These are phyloP conservation scores for Scrobipalpa costella DNA, from an alignment of 2,888 invertebrate species.

Conservation along the genomic window DNA sequence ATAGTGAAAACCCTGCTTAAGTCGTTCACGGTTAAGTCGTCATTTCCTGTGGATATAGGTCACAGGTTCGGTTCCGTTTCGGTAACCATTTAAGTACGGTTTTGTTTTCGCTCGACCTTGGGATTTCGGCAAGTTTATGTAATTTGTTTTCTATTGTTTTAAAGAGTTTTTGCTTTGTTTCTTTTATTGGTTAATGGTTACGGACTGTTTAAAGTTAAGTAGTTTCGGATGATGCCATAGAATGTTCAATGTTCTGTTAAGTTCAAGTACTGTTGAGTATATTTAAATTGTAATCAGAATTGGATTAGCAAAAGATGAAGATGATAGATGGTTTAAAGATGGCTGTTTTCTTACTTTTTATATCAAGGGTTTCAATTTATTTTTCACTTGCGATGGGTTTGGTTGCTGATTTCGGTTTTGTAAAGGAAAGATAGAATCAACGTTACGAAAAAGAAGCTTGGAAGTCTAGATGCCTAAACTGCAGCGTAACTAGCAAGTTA, in stretches of 20 bases:
- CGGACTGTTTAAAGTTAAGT: conserved; percentile 10
- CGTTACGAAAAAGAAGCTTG: no score
- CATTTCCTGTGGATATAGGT: conserved; percentile 67
- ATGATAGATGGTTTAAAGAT: no score
- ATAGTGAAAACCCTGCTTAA: conserved; percentile 63
- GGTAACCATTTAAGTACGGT: conserved; percentile 65
- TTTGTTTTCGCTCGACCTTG: conserved; percentile 72
- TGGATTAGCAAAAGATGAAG: neutral
- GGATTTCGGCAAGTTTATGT: conserved; percentile 43
- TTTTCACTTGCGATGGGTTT: no score
- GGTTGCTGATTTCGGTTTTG: no score
- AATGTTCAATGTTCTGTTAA: conserved; percentile 13
- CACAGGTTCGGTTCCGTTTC: conserved; percentile 62
- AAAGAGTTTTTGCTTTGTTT: conserved; percentile 26
- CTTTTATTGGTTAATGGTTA: conserved; percentile 24
- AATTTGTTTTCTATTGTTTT: conserved; percentile 32
- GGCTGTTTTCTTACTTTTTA: no score
- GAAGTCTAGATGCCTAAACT: no score
- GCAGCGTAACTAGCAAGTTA: no score
- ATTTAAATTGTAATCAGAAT: neutral
- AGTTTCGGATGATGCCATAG: conserved; percentile 10
- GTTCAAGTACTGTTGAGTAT: neutral
- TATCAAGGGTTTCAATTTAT: no score
- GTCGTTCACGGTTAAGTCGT: conserved; percentile 45
- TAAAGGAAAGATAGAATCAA: no score